These are phyloP conservation scores for Macropodus opercularis DNA, from an alignment of 2,797 vertebrate species.

Conservation along the genomic window DNA sequence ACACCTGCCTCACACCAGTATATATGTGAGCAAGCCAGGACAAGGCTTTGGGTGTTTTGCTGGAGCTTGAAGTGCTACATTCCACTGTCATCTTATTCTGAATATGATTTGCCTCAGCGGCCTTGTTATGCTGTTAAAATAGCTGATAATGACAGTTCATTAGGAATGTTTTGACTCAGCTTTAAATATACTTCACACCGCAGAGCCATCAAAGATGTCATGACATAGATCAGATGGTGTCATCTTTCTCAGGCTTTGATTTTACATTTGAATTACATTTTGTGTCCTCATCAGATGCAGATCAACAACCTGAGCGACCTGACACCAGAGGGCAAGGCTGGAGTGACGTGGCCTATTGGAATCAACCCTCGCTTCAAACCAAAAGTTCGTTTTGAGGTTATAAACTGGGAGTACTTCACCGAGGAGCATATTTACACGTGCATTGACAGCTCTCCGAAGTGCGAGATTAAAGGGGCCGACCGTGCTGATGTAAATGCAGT, in stretches of 20 bases:
- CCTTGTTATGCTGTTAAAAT: slow-evolving; percentile 16
- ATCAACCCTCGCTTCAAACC: slow-evolving; percentile 91
- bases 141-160: slow-evolving; percentile 28
- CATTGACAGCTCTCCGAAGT: slow-evolving; percentile 90
- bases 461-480: slow-evolving; percentile 89
- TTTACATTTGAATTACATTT: neutral
- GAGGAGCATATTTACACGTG: slow-evolving; percentile 96
- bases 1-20: too few relatives aligned
- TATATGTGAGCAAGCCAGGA: slow-evolving; percentile 23
- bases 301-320: slow-evolving; percentile 92
- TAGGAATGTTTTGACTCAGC: slow-evolving; percentile 16
- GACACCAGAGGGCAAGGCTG: slow-evolving; percentile 89
- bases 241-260: neutral
- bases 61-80: slow-evolving; percentile 22
- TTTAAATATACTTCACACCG: slow-evolving; percentile 11
- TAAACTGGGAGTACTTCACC: slow-evolving; percentile 98
- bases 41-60: slow-evolving; percentile 9
- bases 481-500: slow-evolving; percentile 86
- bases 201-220: slow-evolving; percentile 4
- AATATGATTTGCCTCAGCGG: neutral
- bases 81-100: slow-evolving; percentile 11
- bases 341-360: slow-evolving; percentile 91
- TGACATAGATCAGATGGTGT: neutral
- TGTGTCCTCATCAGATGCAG: slow-evolving; percentile 84
- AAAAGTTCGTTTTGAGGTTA: slow-evolving; percentile 93